A percentile compares a stretch with the other conserved stretches of the same genome.
Evolutionary conservation across 2,888 invertebrate genomes (phyloP).

Genomic region (Pomacea canaliculata): DNA sequence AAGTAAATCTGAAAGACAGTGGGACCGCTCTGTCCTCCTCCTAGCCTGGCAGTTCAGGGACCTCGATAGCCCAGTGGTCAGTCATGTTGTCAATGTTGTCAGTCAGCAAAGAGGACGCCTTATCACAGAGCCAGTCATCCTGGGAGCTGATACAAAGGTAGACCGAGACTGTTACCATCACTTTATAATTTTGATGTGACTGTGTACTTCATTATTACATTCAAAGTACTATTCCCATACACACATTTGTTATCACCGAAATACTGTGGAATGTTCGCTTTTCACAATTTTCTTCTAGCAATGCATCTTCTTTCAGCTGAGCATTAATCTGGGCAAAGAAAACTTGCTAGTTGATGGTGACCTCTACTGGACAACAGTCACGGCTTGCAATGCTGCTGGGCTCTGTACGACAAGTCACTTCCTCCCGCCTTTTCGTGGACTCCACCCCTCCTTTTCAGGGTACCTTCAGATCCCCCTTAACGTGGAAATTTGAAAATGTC

Average conservation of each 20-base stretch:
- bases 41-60: constrained; percentile 36
- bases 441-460: constrained; percentile 45
- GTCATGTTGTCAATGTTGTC: constrained; percentile 25
- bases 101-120: constrained; percentile 28
- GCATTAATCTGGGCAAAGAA: constrained; percentile 11
- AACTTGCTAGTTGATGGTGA: constrained; percentile 31
- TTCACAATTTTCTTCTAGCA: too few species aligned
- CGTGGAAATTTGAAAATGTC: not conserved
- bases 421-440: constrained; percentile 39
- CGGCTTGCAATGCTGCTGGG: constrained; percentile 39
- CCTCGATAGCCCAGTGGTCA: constrained; percentile 36
- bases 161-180: too few species aligned
- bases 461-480: constrained; percentile 1
- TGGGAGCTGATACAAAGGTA: constrained; percentile 15
- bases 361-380: constrained; percentile 26
- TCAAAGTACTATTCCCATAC: too few species aligned
- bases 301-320: constrained; percentile 1
- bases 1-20: constrained; percentile 11
- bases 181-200: not conserved
- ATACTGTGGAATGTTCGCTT: too few species aligned
- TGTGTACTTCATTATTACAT: too few species aligned
- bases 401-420: constrained; percentile 37
- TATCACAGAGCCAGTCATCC: constrained; percentile 10
- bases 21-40: constrained; percentile 33
- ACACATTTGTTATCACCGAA: too few species aligned